A percentile compares a stretch with the other conserved stretches of the same genome.
Conservation (phyloP, 2,113 vertebrate species). For the Cynoglossus semilaevis region DNA sequence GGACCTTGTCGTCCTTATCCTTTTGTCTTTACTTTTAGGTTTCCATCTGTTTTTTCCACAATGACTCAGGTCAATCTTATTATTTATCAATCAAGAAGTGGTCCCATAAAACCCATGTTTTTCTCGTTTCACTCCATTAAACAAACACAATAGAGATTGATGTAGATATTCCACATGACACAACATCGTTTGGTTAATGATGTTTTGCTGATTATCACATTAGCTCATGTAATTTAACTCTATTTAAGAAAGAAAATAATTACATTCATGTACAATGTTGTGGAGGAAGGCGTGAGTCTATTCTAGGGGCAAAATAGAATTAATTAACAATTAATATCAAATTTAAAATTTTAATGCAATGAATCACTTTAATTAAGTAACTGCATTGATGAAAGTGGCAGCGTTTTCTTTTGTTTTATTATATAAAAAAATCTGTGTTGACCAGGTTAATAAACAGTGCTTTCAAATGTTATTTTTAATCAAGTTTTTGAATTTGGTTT, state of each 20-base stretch:
- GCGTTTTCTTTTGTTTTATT: too few relatives aligned
- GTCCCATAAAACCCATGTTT: conserved; percentile 22
- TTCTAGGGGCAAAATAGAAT: conserved; percentile 38
- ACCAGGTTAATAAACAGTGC: too few relatives aligned
- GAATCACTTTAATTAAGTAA: conserved; percentile 37
- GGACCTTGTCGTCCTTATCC: conserved; percentile 10
- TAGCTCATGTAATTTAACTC: conserved; percentile 38
- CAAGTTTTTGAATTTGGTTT: too few relatives aligned
- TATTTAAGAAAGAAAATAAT: conserved; percentile 33
- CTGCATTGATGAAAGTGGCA: conserved; percentile 2
- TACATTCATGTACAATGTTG: conserved; percentile 34
- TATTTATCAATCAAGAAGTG: conserved; percentile 40
- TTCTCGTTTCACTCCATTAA: conserved; percentile 54
- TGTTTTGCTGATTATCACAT: conserved; percentile 56
- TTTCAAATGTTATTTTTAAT: too few relatives aligned
- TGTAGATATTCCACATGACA: conserved; percentile 58
- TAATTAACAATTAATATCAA: conserved; percentile 34
- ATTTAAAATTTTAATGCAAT: conserved; percentile 28
- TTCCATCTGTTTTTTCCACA: conserved; percentile 17
- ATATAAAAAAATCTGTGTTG: too few relatives aligned
- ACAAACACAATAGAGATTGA: conserved; percentile 55
- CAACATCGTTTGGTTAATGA: conserved; percentile 50
- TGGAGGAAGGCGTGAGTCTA: conserved; percentile 24
- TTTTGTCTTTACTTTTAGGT: too few relatives aligned
- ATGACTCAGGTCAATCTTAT: conserved; percentile 40